Percentiles rank a stretch among this genome's conserved stretches.
phyloP scores from a whole-genome alignment of 2,888 invertebrate genomes.

The Malthinus seriepunctatus region DNA sequence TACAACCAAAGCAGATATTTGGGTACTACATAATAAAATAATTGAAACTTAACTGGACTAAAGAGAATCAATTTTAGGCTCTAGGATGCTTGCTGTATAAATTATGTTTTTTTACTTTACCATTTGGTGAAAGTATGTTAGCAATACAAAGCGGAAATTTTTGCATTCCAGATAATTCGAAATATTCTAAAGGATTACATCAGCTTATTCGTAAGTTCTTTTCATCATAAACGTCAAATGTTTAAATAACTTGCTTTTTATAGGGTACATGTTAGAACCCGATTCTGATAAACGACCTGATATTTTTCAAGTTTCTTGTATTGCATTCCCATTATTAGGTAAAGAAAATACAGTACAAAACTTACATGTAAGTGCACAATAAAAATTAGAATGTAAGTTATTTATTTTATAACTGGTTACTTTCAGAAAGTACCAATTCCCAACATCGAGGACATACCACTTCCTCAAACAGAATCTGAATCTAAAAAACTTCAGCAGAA shows the following conservation, averaged over 20 bases:
- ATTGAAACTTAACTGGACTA: not conserved
- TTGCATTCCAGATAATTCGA: conserved; percentile 79
- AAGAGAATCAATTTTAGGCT: conserved; percentile 59
- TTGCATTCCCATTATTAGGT: conserved; percentile 72
- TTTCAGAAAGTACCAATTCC: conserved; percentile 69
- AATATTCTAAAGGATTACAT: conserved; percentile 71
- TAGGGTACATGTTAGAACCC: conserved; percentile 81
- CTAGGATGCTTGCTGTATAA: conserved; percentile 87
- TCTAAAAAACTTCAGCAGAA: conserved; percentile 62
- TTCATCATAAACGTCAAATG: not conserved
- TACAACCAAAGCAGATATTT: conserved; percentile 86
- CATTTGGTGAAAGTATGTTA: conserved; percentile 90
- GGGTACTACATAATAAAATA: conserved; percentile 65
- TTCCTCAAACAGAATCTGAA: conserved; percentile 73
- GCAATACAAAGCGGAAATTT: conserved; percentile 91
- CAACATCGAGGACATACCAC: conserved; percentile 65
- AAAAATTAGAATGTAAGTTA: not conserved
- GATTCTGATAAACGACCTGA: conserved; percentile 83
- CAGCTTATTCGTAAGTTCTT: conserved; percentile 69
- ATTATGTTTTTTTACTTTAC: conserved; percentile 85
- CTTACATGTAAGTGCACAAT: conserved; percentile 64
- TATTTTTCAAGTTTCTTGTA: conserved; percentile 79
- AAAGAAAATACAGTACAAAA: conserved; percentile 81
- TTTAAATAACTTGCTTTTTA: not conserved
- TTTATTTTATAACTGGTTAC: conserved; percentile 6